A percentile compares a stretch with the other conserved stretches of the same genome.
Conservation (phyloP, 2,797 vertebrate species). For the Mus minutoides region DNA sequence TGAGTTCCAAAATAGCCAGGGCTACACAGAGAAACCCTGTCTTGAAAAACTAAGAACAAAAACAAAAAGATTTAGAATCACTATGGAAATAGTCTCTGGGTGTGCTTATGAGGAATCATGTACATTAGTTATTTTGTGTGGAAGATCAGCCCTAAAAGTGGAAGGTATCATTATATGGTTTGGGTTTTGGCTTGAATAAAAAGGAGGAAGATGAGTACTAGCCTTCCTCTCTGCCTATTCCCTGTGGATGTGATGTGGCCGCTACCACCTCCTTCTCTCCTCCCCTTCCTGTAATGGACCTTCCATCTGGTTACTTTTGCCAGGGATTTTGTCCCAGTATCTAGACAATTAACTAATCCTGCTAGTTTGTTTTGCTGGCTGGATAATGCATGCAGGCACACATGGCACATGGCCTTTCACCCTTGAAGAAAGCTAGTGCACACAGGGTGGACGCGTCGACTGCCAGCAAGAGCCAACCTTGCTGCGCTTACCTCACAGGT, state of each 20-base stretch:
- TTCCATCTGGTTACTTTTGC: no score
- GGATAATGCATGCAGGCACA: not conserved
- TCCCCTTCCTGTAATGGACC: not conserved
- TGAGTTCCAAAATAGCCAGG: no score
- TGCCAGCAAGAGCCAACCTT: not conserved
- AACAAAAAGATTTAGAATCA: no score
- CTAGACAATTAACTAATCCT: no score
- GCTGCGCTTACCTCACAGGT: not conserved
- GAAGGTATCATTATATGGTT: not conserved
- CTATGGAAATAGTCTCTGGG: not conserved
- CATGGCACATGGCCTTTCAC: not conserved
- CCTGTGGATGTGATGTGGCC: not conserved
- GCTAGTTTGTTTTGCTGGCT: not conserved
- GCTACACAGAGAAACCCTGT: no score
- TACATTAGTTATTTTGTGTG: not conserved
- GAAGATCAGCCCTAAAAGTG: not conserved
- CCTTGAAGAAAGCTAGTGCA: conserved; percentile 22
- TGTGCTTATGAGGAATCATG: not conserved
- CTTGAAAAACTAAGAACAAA: no score
- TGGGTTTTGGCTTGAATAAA: not conserved
- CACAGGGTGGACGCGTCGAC: not conserved
- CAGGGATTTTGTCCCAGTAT: not conserved
- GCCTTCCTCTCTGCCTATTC: not conserved
- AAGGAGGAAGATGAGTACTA: not conserved
- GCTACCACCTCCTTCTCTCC: no score